Evolutionary conservation across 2,888 invertebrate species (phyloP).

Genomic region (Gymnosoma rotundatum): DNA sequence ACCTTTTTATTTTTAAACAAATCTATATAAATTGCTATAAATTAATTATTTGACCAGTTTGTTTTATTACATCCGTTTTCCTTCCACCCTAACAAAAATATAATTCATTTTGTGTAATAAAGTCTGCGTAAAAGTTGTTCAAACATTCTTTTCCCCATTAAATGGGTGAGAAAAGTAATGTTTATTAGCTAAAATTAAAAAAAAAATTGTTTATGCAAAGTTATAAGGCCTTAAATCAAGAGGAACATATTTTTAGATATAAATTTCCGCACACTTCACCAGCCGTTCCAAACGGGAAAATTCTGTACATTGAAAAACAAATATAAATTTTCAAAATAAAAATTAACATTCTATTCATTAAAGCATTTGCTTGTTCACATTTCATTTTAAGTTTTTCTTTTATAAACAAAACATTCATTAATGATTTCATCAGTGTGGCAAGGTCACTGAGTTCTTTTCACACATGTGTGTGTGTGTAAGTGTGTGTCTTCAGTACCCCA

Average conservation of each 20-base stretch:
- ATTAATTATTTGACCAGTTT: conserved; percentile 6
- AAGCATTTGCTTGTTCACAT: background rate
- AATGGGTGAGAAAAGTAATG: background rate
- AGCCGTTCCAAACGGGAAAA: conserved; percentile 1
- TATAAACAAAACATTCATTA: conserved; percentile 46
- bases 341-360: background rate
- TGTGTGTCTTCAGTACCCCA: conserved; percentile 17
- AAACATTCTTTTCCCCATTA: background rate
- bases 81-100: background rate
- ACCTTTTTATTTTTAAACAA: no score
- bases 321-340: background rate
- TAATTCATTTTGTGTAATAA: background rate
- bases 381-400: background rate
- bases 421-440: conserved; percentile 55
- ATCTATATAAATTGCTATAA: no score
- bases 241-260: background rate
- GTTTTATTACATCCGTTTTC: conserved; percentile 55
- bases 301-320: background rate
- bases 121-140: background rate
- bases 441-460: conserved; percentile 32
- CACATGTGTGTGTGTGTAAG: no score
- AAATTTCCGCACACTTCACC: conserved; percentile 18
- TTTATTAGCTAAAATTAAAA: no score
- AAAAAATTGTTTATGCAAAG: conserved; percentile 30
- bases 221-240: conserved; percentile 10